Base-by-base conservation (phyloP, 2,113 vertebrate genomes). In the Platichthys stellatus region DNA sequence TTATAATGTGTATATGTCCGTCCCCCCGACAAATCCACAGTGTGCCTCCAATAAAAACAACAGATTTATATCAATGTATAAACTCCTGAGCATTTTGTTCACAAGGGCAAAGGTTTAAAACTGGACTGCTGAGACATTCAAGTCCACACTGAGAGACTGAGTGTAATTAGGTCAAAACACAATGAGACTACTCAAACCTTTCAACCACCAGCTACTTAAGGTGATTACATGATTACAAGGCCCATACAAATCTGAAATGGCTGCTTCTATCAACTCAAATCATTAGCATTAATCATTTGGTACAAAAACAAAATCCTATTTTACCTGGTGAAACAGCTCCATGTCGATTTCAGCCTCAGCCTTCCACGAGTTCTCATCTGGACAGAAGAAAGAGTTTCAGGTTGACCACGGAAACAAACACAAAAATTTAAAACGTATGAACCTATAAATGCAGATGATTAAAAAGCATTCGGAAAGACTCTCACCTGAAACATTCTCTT, bases 291-390 rank as follows among this genome's bases (percentile, higher is more conserved):
- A 72, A 84, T 87, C 28, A 75, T 63, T 60, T 13, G 11, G 53
- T 35, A 47, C 23, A 35, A 80, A 69, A 79, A 63, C 4, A 83
- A 31, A 2, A 20, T 63, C 49, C 31, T 59, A 72, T 57, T 88
- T 53, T 96, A 99, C 98, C 97, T 99, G 98, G 92, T 99, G 98
- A 94, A 99, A 99, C 74, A 98, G 93, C 87, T 99, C 98, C 97
- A 98, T 99, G 93, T 99, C 98, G 31, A 99, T 99, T 94, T 99
- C 97, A 90, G 97, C 98, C 93, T 99, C 97, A 80, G 96, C 95
- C 76, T 97, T 98, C 98, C 98, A 99, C 7, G 96, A 98, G 61
- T 93, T 96, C 74, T 99, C 97, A 95, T 99, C 98, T 98, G 90
- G 85, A 76, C 80, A 35, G 70, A 76, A 65, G 65, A 31, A 51